Percentiles rank a stretch among this genome's conserved stretches.
Conservation (phyloP, 2,797 vertebrate genomes). For the Premnoplex brunnescens region DNA sequence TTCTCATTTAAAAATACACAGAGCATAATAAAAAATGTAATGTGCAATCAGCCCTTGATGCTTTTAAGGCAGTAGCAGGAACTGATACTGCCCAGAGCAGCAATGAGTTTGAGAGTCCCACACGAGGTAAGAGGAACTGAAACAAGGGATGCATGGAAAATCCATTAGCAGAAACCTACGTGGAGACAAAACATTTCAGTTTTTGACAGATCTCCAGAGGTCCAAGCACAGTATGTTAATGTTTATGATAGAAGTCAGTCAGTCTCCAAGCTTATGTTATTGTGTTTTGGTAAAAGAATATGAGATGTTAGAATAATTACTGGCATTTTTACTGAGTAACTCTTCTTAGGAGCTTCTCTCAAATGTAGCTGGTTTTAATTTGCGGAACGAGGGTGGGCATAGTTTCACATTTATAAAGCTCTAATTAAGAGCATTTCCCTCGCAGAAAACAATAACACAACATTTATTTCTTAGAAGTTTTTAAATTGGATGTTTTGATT, state of each 20-base stretch:
- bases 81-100: conserved; percentile 54
- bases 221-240: conserved; percentile 32
- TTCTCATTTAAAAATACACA: conserved; percentile 23
- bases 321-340: conserved; percentile 33
- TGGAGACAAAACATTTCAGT: conserved; percentile 46
- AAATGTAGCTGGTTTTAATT: conserved; percentile 53
- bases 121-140: background rate
- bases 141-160: conserved; percentile 59
- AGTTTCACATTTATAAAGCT: conserved; percentile 3
- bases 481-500: conserved; percentile 34
- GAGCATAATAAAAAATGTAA: background rate
- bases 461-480: conserved; percentile 44
- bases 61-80: conserved; percentile 39
- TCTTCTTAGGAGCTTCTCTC: conserved; percentile 21
- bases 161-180: conserved; percentile 30
- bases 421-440: conserved; percentile 15
- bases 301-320: conserved; percentile 50
- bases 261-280: conserved; percentile 36
- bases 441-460: background rate
- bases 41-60: background rate
- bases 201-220: conserved; percentile 45
- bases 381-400: conserved; percentile 34
- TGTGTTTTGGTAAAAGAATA: conserved; percentile 61
- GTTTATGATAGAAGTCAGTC: conserved; percentile 52
- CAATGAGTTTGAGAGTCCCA: conserved; percentile 1